These are phyloP conservation scores for Cyanoliseus patagonus DNA, from an alignment of 2,113 vertebrate genomes.

Conservation along the genomic window DNA sequence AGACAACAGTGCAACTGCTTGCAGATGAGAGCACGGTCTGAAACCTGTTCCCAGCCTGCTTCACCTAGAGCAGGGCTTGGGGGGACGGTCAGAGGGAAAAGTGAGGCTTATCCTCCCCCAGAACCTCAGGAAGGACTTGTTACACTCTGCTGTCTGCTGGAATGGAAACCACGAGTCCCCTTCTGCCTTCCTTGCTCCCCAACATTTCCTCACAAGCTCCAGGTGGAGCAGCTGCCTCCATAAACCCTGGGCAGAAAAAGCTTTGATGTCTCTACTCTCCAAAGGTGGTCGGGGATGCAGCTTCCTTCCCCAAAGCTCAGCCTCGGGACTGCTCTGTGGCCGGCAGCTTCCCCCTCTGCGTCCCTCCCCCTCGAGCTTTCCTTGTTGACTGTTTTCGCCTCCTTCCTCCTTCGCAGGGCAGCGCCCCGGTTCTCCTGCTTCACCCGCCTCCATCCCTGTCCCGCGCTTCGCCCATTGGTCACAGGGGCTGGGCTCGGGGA, in stretches of 20 bases:
- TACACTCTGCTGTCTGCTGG: neutral
- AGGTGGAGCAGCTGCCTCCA: neutral
- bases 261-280: neutral
- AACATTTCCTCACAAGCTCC: neutral
- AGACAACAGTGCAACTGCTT: neutral
- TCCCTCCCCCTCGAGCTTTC: neutral
- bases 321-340: neutral
- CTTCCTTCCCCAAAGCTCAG: neutral
- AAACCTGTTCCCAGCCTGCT: neutral
- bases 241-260: neutral
- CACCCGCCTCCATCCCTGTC: neutral
- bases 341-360: neutral
- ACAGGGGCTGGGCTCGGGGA: neutral
- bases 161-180: neutral
- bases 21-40: neutral
- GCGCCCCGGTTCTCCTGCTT: neutral
- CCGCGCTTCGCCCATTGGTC: conserved; percentile 40
- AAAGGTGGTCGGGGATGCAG: neutral
- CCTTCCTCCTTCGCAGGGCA: neutral
- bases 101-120: neutral
- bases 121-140: neutral
- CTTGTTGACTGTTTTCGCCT: conserved; percentile 20
- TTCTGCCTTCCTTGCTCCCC: neutral
- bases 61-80: neutral
- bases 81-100: neutral